Evolutionary conservation across 2,113 vertebrate genomes (phyloP), one percentile per base, ranked within the genome.

Genomic region (Oncorhynchus tshawytscha): DNA sequence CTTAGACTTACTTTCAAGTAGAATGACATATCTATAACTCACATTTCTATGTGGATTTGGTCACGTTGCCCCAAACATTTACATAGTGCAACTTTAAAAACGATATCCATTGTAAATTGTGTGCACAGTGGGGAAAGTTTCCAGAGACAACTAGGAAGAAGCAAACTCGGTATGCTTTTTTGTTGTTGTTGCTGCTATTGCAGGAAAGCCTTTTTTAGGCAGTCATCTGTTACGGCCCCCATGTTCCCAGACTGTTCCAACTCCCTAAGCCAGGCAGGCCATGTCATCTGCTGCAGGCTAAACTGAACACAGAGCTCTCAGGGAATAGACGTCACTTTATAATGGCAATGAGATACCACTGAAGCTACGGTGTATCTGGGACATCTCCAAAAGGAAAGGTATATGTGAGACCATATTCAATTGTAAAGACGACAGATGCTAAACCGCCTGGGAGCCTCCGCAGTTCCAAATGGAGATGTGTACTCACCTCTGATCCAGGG

Each of bases 401-500:
- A 64, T 64, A 64, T 64, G 20, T 22, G n/a, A n/a, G 24, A 15
- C 51, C 16, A 54, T 54, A 54, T 54, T 54, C 15, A 18, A 18
- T 5, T 54, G 5, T 54, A 54, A 54, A 54, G 16, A 54, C 3
- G 51, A 18, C 51, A 54, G 51, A 54, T 18, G 15, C 51, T 54
- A 18, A 54, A 54, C 51, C 1, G 51, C 15, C 51, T 54, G 51
- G 51, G 51, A 18, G 51, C 16, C 3, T 54, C 5, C 18, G 51
- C 16, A 18, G 51, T 54, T 54, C 16, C 16, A 54, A 16, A 5
- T 54, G 20, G 73, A 20, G n/a, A 31, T 15, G 20, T 15, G 39
- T 88, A 94, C 95, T 97, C 94, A 99, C 96, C 94, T 98, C 97
- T 80, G 93, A 93, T 85, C 94, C 92, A 81, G 91, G 67, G 60